A percentile compares a stretch with the other conserved stretches of the same genome.
Conservation (phyloP, 2,113 vertebrate species). For the Burhinus oedicnemus region DNA sequence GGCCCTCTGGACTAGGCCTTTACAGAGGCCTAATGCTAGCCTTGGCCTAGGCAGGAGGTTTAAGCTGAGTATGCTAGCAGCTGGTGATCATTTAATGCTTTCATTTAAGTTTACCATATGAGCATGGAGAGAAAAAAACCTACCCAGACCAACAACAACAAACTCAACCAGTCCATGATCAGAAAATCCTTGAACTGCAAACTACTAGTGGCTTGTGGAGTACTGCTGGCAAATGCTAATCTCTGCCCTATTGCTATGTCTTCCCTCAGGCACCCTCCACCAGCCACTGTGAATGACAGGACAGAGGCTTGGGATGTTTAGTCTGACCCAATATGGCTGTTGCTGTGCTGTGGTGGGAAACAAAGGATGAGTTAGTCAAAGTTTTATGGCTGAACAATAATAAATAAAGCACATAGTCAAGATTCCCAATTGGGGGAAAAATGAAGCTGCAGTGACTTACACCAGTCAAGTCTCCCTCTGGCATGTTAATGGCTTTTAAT, state of each 20-base stretch:
- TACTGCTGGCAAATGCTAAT: background rate
- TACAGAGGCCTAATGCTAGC: no score
- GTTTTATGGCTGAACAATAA: background rate
- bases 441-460: background rate
- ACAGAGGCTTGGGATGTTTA: background rate
- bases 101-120: background rate
- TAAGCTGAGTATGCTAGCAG: background rate
- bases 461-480: background rate
- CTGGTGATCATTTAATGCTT: background rate
- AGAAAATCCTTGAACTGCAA: background rate
- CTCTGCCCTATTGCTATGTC: background rate
- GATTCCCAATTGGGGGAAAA: background rate
- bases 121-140: fast-evolving
- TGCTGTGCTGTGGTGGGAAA: background rate
- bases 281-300: no score
- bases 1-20: background rate
- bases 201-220: background rate
- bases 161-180: fast-evolving
- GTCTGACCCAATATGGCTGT: fast-evolving
- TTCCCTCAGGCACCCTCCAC: background rate
- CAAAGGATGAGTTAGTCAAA: background rate
- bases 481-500: background rate
- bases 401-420: background rate
- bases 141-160: background rate
- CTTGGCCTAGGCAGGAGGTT: background rate